phyloP scores from a whole-genome alignment of 2,888 invertebrate genomes.

The Tetranychus truncatus region DNA sequence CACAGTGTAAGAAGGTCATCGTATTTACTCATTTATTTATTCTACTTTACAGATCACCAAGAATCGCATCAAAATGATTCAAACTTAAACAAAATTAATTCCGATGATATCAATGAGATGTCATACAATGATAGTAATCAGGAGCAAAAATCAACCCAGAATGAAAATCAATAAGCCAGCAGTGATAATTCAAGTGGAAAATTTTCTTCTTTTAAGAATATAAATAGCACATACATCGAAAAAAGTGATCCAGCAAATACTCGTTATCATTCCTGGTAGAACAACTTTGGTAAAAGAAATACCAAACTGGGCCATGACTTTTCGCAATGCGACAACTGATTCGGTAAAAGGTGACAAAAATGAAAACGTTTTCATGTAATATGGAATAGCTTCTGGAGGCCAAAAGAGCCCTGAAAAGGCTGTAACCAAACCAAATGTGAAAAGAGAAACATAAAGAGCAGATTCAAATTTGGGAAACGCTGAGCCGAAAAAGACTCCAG shows the following conservation, averaged over 20 bases:
- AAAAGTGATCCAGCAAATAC: neutral
- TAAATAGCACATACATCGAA: neutral
- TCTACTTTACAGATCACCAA: too few species aligned
- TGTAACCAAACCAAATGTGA: neutral
- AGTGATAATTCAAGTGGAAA: neutral
- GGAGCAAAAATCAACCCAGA: too few species aligned
- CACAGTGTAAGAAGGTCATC: too few species aligned
- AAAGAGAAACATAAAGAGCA: neutral
- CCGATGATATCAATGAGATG: too few species aligned
- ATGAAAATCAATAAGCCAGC: neutral
- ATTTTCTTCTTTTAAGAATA: neutral
- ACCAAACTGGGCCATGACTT: neutral
- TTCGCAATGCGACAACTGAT: neutral
- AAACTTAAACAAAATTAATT: too few species aligned
- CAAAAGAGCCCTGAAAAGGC: conserved; percentile 7
- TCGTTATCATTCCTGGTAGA: neutral
- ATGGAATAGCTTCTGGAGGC: neutral
- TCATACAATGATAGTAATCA: too few species aligned
- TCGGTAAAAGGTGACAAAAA: neutral
- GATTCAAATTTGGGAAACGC: neutral
- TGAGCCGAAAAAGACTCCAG: neutral
- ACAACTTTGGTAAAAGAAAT: too few species aligned
- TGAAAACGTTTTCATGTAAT: neutral
- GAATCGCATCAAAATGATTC: too few species aligned
- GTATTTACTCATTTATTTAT: too few species aligned